phyloP scores from a whole-genome alignment of 2,797 vertebrate species.

The Amblyopsis hoosieri region DNA sequence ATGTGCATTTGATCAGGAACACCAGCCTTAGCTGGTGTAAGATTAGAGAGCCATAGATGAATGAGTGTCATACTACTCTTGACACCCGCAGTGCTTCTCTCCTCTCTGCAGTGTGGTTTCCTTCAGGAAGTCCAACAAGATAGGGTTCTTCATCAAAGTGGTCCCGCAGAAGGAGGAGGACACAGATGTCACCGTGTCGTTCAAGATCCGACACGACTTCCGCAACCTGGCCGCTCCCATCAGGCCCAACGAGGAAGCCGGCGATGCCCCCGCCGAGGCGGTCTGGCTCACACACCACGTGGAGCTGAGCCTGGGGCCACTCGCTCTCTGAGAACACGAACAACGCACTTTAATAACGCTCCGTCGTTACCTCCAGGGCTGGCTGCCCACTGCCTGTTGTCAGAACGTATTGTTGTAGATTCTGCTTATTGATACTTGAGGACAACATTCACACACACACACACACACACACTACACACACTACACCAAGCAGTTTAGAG shows the following conservation, averaged over 20 bases:
- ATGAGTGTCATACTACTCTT: neutral
- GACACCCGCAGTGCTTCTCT: neutral
- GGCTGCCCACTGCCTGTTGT: neutral
- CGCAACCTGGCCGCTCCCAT: slow-evolving; percentile 91
- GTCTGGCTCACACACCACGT: slow-evolving; percentile 96
- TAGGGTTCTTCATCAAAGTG: slow-evolving; percentile 98
- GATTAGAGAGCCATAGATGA: too few species aligned
- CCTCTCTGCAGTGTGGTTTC: slow-evolving; percentile 85
- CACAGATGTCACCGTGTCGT: slow-evolving; percentile 87
- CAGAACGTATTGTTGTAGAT: slow-evolving; percentile 21
- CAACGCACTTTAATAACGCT: neutral
- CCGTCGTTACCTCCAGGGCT: too few species aligned
- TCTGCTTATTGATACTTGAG: slow-evolving; percentile 35
- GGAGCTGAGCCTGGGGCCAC: slow-evolving; percentile 91
- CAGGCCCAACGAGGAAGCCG: slow-evolving; percentile 84
- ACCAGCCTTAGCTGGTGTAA: too few species aligned
- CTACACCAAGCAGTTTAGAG: too few species aligned
- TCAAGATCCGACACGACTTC: slow-evolving; percentile 97
- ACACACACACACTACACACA: neutral
- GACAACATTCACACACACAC: neutral
- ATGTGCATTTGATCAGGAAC: too few species aligned
- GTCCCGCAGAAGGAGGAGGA: slow-evolving; percentile 89
- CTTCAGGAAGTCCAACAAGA: slow-evolving; percentile 98
- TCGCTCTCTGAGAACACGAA: slow-evolving; percentile 80
- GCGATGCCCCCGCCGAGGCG: slow-evolving; percentile 80